Base-by-base conservation (phyloP, 2,113 vertebrate genomes). In the Pseudorasbora parva region DNA sequence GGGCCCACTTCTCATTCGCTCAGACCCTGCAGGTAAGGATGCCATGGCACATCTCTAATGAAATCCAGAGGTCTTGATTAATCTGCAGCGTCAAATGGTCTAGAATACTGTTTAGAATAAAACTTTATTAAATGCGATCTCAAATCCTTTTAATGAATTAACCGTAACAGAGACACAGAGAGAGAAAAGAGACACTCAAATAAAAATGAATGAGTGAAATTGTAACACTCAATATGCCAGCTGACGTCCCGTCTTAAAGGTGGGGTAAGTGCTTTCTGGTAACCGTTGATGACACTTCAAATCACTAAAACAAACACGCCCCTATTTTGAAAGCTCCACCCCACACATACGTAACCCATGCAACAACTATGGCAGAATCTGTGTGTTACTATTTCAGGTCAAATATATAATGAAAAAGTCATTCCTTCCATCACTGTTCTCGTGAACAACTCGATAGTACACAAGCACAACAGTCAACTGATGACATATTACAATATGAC, bases 101-200 rank as follows among this genome's bases (percentile, higher is more conserved):
- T 83, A 69, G 33, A 69, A 79, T 37, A 86, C 71, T 49, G 62
- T 76, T 54, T 78, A 15, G 23, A 87, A 87, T 45, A 59, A 82
- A 81, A 81, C 47, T 68, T 73, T 81, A 88, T 86, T 82, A 85
- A 89, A 86, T 72, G 59, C 73, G 76, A 78, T 85, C 83, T 84
- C 81, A 62, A 78, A 84, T 87, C 45, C 62, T 74, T 45, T 59
- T 68, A 89, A 85, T 74, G 72, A 85, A 87, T 81, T 74, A 84
- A 80, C 66, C 11, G 0, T 72, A 23, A 47, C 23, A 47, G 37
- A 25, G 11, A 23, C n/a, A 72, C 5, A 15, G 37, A 2, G 21
- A 43, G 37, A 30, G 64, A 21, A 21, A 66, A 8, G 7, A 66
- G 27, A 19, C 17, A 33, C 15, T 33, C 27, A 19, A 7, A 69